Conservation (phyloP, 2,888 invertebrate species). For the Trichopria drosophilae region DNA sequence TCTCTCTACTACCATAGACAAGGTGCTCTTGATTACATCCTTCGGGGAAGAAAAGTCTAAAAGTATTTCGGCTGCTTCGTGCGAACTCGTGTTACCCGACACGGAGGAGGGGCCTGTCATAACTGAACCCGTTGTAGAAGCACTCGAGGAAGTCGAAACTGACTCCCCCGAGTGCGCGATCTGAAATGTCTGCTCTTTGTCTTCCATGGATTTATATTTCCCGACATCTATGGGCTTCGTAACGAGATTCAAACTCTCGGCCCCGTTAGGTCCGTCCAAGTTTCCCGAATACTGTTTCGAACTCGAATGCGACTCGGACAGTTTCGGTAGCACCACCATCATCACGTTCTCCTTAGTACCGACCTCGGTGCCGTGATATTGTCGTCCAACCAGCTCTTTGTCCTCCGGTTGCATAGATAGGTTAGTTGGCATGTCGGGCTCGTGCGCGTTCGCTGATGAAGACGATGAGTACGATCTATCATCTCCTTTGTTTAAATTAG, state of each 20-base stretch:
- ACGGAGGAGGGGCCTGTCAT: slow-evolving; percentile 49
- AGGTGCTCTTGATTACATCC: slow-evolving; percentile 49
- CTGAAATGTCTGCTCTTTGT: slow-evolving; percentile 44
- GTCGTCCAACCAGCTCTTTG: slow-evolving; percentile 21
- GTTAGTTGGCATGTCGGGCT: slow-evolving; percentile 52
- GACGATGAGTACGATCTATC: slow-evolving; percentile 28
- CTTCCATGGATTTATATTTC: slow-evolving; percentile 47
- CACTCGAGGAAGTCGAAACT: slow-evolving; percentile 1
- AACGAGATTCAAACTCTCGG: slow-evolving; percentile 59
- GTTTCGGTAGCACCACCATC: slow-evolving; percentile 36
- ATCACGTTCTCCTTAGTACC: slow-evolving; percentile 34
- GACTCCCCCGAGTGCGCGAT: not conserved
- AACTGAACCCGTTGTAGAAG: slow-evolving; percentile 10
- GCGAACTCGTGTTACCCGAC: slow-evolving; percentile 51
- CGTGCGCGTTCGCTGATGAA: slow-evolving; percentile 37
- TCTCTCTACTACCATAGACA: slow-evolving; percentile 60
- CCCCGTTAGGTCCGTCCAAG: no score
- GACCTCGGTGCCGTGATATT: slow-evolving; percentile 28
- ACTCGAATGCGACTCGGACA: slow-evolving; percentile 30
- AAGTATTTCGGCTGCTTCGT: slow-evolving; percentile 68
- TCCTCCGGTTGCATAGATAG: slow-evolving; percentile 49
- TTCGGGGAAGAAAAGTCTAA: slow-evolving; percentile 69
- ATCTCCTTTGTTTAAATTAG: slow-evolving; percentile 32
- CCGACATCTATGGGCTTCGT: slow-evolving; percentile 59
- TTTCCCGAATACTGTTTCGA: slow-evolving; percentile 31